Evolutionary conservation across 2,113 vertebrate genomes (phyloP).

Genomic region (Mellivora capensis): DNA sequence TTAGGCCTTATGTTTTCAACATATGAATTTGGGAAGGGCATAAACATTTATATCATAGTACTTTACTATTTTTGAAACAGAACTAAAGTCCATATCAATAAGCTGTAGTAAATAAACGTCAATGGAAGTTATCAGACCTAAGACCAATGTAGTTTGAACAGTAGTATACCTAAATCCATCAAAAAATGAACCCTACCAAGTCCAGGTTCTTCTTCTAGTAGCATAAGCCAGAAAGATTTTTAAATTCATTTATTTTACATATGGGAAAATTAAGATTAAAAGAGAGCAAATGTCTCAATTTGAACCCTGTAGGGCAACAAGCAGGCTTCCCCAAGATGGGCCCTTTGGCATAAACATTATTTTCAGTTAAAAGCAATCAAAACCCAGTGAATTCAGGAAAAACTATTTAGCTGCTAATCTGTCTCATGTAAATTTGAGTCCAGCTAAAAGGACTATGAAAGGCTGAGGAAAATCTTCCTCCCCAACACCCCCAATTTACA

Average conservation of each 20-base stretch:
- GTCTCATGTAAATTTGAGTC: background rate
- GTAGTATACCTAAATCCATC: background rate
- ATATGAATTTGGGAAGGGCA: background rate
- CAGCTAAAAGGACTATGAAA: background rate
- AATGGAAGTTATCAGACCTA: background rate
- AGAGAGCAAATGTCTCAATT: background rate
- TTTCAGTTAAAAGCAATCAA: background rate
- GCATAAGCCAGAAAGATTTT: background rate
- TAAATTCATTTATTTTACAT: background rate
- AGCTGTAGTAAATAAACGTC: background rate
- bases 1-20: background rate
- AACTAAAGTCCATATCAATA: background rate
- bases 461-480: background rate
- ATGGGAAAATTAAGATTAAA: background rate
- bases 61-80: background rate
- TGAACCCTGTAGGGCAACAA: background rate
- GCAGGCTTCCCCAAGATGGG: background rate
- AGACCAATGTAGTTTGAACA: background rate
- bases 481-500: background rate
- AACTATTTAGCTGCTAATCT: background rate
- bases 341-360: background rate
- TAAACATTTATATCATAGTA: background rate
- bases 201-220: background rate
- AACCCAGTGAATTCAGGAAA: background rate
- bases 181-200: background rate